phyloP scores from a whole-genome alignment of 2,113 vertebrate species.

The Rhinolophus ferrumequinum region DNA sequence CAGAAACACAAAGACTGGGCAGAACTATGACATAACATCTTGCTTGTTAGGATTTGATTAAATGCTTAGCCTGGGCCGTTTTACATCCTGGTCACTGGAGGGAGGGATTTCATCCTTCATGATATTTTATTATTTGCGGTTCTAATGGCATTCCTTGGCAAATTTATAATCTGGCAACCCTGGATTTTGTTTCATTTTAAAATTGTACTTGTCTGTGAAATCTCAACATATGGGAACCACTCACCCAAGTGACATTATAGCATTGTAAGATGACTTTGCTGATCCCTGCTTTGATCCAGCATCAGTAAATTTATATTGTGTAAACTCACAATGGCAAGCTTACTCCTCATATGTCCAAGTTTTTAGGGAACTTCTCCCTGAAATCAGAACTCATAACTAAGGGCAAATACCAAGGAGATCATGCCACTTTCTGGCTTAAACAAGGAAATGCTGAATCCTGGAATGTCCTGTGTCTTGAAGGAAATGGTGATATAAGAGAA shows the following conservation, averaged over 20 bases:
- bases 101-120: background rate
- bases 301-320: background rate
- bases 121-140: conserved; percentile 36
- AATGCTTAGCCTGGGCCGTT: background rate
- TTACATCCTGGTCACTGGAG: background rate
- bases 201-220: conserved; percentile 36
- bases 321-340: background rate
- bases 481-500: background rate
- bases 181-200: conserved; percentile 50
- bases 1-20: background rate
- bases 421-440: background rate
- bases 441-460: background rate
- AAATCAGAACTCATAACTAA: conserved; percentile 23
- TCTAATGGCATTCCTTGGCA: conserved; percentile 8
- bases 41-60: background rate
- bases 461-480: background rate
- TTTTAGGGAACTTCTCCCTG: conserved; percentile 2
- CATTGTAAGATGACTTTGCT: background rate
- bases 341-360: background rate
- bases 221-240: background rate
- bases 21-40: background rate
- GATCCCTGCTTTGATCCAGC: background rate
- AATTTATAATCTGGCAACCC: conserved; percentile 25
- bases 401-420: background rate
- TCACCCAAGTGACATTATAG: background rate